Percentiles rank a stretch among this genome's conserved stretches.
phyloP scores from a whole-genome alignment of 2,888 invertebrate species.

The Proisotoma minuta region DNA sequence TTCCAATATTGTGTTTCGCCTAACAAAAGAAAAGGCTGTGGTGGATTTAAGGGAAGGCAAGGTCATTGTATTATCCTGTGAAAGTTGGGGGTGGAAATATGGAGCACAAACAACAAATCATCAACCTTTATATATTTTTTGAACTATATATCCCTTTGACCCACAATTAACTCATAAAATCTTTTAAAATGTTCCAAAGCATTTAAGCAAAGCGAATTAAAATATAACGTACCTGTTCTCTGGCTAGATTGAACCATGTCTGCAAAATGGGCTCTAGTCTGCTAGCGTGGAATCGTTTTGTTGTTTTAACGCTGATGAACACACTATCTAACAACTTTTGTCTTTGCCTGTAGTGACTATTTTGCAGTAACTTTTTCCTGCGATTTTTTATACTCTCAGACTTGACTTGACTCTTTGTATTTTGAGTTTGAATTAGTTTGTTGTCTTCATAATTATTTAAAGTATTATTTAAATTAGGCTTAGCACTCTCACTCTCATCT shows the following conservation, averaged over 20 bases:
- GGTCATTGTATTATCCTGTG: no score
- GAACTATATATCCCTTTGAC: no score
- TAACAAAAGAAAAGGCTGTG: no score
- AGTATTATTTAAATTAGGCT: conserved; percentile 1
- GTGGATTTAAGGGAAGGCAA: no score
- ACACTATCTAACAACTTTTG: conserved; percentile 64
- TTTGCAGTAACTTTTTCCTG: conserved; percentile 21
- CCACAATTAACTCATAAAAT: no score
- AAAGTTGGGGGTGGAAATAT: no score
- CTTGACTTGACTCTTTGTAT: background rate
- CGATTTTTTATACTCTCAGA: conserved; percentile 1
- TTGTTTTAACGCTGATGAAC: conserved; percentile 93
- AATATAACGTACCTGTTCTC: conserved; percentile 67
- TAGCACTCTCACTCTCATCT: conserved; percentile 18
- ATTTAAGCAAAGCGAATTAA: background rate
- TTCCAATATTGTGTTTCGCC: no score
- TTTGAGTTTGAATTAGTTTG: background rate
- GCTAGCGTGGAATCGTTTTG: conserved; percentile 76
- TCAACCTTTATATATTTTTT: no score
- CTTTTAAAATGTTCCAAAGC: no score
- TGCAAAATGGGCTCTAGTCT: conserved; percentile 81
- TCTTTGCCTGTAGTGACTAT: conserved; percentile 27
- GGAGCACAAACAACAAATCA: no score
- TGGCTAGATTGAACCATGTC: conserved; percentile 93
- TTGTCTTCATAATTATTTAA: conserved; percentile 3